Evolutionary conservation across 1,140 invertebrate species (phyloP), one percentile per base, ranked within the genome.

Genomic region (Scaptomyza montana): DNA sequence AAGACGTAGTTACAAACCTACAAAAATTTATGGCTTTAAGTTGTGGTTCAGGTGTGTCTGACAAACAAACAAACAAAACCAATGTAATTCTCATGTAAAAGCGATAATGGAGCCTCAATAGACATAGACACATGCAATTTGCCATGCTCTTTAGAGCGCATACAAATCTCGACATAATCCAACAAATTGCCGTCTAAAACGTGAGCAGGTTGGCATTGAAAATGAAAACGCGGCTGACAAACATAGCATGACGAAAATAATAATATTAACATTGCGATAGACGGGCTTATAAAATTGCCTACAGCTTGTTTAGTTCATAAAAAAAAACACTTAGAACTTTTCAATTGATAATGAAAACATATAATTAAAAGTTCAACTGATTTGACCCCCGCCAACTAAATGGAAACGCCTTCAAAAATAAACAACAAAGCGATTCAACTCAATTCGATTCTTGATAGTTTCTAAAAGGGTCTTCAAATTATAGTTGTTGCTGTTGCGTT

Each of bases 311-410:
- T 25, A 25, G 21, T 25, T 25, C 21, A 25, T 25, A 25, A 49
- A 46, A 64, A 45, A 65, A 65, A 16, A 16, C 16, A 45, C 46
- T 21, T 53, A 70, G 55, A 60, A 74, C 67, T 60, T 71, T 80
- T 87, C 76, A 89, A 87, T 87, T 87, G 82, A 89, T 89, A 82
- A 77, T 89, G 79, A 78, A 75, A 74, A 71, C 59, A 65, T 69
- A 85, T 67, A 82, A 86, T 85, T 77, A 77, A 82, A 66, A 82
- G 82, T 79, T 87, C 84, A 89, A 74, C 64, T 74, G 75, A 76
- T 78, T 78, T 86, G 78, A 86, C 78, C 78, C 65, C 16, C 33
- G 53, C 13, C 25, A 43, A 49, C 45, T 16, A 73, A 87, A 81
- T 78, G 50, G 66, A 74, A 85, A 85, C 67, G 78, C 73, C 59